Conservation (phyloP, 1,140 invertebrate genomes). For the Calliopsis andreniformis region DNA sequence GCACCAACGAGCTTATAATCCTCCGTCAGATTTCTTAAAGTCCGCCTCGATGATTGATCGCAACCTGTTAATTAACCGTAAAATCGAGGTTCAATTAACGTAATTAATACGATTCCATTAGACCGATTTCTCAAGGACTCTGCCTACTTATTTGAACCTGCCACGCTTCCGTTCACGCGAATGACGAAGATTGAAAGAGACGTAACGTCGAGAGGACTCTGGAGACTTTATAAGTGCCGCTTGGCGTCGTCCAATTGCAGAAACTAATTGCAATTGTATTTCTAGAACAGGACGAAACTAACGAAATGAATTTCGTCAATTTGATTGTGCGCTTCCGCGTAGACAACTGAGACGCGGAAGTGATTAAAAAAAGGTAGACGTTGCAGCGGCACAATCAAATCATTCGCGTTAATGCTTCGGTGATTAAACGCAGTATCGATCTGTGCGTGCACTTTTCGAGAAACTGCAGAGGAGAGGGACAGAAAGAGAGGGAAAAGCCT, state of each 20-base stretch:
- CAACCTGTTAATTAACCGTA: constrained; percentile 33
- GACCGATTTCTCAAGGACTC: background rate
- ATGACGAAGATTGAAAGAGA: background rate
- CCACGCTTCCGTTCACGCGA: background rate
- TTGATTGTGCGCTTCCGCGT: background rate
- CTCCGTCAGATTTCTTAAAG: constrained; percentile 38
- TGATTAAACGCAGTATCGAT: constrained; percentile 31
- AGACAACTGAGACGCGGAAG: background rate
- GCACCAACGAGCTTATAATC: constrained; percentile 39
- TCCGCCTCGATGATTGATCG: constrained; percentile 33
- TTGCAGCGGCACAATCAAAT: background rate
- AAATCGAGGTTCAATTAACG: constrained; percentile 29
- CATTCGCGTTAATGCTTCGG: background rate
- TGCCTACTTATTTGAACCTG: background rate
- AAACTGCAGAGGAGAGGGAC: no score
- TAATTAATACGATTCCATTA: constrained; percentile 11
- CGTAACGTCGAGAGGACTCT: no score
- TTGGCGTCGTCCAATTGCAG: background rate
- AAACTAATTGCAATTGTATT: background rate
- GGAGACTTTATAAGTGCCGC: no score
- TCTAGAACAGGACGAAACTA: background rate
- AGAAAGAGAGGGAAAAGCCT: background rate
- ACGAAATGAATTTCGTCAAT: background rate
- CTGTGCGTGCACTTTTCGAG: constrained; percentile 1
- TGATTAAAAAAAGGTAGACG: constrained; percentile 6